A percentile compares a stretch with the other conserved stretches of the same genome.
phyloP scores from a whole-genome alignment of 2,888 invertebrate genomes.

The Drosophila differens region DNA sequence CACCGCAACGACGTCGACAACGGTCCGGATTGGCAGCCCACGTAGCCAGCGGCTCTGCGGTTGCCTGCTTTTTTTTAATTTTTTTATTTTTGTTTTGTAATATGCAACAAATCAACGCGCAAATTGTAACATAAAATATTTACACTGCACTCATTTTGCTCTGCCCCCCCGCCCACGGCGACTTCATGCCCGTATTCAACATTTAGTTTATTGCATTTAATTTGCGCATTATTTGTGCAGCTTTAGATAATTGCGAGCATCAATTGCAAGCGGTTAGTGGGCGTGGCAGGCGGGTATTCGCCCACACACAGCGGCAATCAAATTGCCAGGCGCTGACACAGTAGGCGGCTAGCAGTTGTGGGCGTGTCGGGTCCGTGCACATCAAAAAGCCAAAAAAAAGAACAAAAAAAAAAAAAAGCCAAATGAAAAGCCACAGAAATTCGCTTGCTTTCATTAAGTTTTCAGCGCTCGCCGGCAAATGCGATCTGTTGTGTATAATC shows the following conservation, averaged over 20 bases:
- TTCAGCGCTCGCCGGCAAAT: conserved; percentile 53
- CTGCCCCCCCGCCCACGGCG: background rate
- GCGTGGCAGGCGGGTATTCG: conserved; percentile 34
- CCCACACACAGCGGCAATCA: conserved; percentile 72
- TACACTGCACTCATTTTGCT: conserved; percentile 49
- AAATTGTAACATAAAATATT: conserved; percentile 80
- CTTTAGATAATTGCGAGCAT: conserved; percentile 78
- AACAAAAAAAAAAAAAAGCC: conserved; percentile 18
- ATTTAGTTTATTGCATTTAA: conserved; percentile 78
- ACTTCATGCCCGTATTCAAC: conserved; percentile 3
- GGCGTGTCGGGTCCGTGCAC: conserved; percentile 58
- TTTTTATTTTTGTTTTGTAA: conserved; percentile 46
- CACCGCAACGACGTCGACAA: conserved; percentile 46
- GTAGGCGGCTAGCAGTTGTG: conserved; percentile 50
- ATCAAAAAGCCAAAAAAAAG: conserved; percentile 20
- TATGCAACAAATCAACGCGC: conserved; percentile 78
- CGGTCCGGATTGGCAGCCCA: conserved; percentile 58
- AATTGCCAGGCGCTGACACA: conserved; percentile 69
- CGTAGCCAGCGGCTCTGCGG: conserved; percentile 66
- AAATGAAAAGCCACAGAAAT: conserved; percentile 57
- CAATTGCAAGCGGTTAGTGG: conserved; percentile 59
- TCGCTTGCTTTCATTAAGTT: conserved; percentile 74
- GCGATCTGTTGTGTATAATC: conserved; percentile 65
- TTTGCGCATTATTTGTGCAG: conserved; percentile 76
- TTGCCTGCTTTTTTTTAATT: conserved; percentile 14